phyloP scores from a whole-genome alignment of 2,113 vertebrate genomes.

The Microtus montanus region DNA sequence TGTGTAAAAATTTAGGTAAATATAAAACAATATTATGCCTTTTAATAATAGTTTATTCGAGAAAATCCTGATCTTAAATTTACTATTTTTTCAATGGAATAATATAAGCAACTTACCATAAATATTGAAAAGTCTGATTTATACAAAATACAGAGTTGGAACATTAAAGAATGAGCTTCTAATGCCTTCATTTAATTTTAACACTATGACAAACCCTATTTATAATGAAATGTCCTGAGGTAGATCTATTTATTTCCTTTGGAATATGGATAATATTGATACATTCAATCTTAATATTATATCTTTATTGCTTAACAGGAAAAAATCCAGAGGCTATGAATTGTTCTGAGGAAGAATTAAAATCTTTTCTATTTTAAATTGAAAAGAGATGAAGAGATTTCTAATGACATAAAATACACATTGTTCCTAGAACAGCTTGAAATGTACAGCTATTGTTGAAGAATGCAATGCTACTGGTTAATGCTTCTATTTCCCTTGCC shows the following conservation, averaged over 20 bases:
- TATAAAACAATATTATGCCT: neutral
- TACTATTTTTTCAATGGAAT: constrained; percentile 65
- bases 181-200: constrained; percentile 84
- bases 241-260: constrained; percentile 87
- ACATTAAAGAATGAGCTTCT: constrained; percentile 79
- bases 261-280: constrained; percentile 87
- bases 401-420: constrained; percentile 80
- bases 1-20: neutral
- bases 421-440: constrained; percentile 76
- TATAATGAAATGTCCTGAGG: constrained; percentile 84
- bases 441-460: constrained; percentile 73
- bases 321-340: constrained; percentile 84
- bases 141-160: constrained; percentile 77
- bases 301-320: constrained; percentile 82
- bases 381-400: constrained; percentile 83
- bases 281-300: constrained; percentile 84
- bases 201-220: constrained; percentile 82
- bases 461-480: constrained; percentile 70
- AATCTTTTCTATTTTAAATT: constrained; percentile 79
- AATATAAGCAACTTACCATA: constrained; percentile 64
- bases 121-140: constrained; percentile 77
- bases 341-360: constrained; percentile 81
- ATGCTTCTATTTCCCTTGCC: constrained; percentile 60
- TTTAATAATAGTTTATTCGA: constrained; percentile 65
- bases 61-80: constrained; percentile 62